These are phyloP conservation scores for Tinamus major DNA, from an alignment of 2,797 vertebrate species.

Conservation along the genomic window DNA sequence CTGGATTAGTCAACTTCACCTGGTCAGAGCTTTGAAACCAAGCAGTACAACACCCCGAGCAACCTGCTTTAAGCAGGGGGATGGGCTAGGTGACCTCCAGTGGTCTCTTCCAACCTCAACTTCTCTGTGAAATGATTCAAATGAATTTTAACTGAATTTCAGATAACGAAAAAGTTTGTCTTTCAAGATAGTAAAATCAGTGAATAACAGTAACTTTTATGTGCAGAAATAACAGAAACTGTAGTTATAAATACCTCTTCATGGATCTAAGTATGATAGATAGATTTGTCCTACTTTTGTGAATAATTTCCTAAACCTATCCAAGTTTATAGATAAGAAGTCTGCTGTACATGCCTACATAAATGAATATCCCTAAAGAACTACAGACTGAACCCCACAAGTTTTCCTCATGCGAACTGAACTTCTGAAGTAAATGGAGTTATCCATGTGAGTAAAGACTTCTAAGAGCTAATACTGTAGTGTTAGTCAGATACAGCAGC, in stretches of 20 bases:
- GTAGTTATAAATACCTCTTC: neutral
- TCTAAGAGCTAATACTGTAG: neutral
- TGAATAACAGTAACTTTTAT: neutral
- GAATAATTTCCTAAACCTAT: conserved; percentile 24
- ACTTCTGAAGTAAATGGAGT: conserved; percentile 15
- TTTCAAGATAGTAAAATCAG: neutral
- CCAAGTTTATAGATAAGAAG: neutral
- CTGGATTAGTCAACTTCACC: neutral
- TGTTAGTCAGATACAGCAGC: neutral
- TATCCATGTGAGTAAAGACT: conserved; percentile 12
- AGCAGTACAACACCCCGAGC: rapidly evolving
- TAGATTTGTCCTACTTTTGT: neutral
- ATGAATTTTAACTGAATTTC: neutral
- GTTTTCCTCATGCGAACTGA: conserved; percentile 6
- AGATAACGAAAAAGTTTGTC: neutral
- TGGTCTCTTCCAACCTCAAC: neutral
- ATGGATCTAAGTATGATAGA: neutral
- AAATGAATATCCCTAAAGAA: neutral
- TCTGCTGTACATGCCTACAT: conserved; percentile 7
- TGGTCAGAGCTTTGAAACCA: neutral
- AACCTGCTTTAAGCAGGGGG: neutral
- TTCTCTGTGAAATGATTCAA: neutral
- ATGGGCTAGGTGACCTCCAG: neutral
- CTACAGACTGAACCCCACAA: neutral
- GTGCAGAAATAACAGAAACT: neutral